Conservation (phyloP, 2,113 vertebrate species). For the Ceuthmochares aereus region DNA sequence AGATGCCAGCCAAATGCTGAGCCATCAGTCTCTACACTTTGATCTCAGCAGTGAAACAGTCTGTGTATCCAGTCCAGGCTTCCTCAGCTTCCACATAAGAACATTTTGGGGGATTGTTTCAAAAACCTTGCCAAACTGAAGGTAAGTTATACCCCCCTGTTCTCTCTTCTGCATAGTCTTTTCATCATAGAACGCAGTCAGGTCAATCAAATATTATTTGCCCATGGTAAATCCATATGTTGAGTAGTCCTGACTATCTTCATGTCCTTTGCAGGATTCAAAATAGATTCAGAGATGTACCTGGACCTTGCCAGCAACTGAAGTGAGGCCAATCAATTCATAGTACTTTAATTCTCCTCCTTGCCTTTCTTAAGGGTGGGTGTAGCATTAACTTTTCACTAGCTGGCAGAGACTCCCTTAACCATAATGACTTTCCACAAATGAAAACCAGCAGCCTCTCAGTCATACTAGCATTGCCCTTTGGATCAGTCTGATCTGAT, state of each 20-base stretch:
- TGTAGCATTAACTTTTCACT: neutral
- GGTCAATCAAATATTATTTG: neutral
- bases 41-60: neutral
- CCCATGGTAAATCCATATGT: neutral
- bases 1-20: neutral
- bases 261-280: neutral
- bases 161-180: neutral
- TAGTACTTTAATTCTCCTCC: neutral
- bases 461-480: neutral
- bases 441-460: neutral
- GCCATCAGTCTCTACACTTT: neutral
- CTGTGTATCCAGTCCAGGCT: neutral
- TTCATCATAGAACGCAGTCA: neutral
- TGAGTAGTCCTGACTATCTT: neutral
- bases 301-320: neutral
- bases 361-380: neutral
- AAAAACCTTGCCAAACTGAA: neutral
- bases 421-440: neutral
- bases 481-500: neutral
- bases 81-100: neutral
- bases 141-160: neutral
- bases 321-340: neutral
- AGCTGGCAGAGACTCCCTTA: neutral
- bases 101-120: neutral
- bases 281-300: neutral